Base-by-base conservation (phyloP, 2,797 vertebrate genomes). In the Molossus alvarezi region DNA sequence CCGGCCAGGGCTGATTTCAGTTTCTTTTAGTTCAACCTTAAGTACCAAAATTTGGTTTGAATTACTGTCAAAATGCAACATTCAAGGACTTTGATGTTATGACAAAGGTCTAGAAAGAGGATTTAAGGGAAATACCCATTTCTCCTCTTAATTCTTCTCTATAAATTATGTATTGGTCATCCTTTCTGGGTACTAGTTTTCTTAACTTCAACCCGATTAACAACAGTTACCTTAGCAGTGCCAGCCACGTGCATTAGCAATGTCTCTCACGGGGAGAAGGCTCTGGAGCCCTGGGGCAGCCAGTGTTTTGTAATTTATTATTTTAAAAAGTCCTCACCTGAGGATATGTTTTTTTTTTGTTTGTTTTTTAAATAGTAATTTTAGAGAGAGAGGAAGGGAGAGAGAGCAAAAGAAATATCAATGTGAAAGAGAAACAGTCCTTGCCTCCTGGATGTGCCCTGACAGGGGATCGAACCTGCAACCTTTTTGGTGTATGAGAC, bases 21-120 rank as follows among this genome's bases (percentile, higher is more conserved):
- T 92, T 75, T 82, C n/a, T 88, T 90, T 27, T 29, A 57, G 6
- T 81, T 95, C n/a, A 75, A 23, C 23, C 23, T 53, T 94, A 72
- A 80, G 29, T 95, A 41, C 77, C 75, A 86, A 65, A 82, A 86
- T 73, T 33, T 37, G 20, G 41, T 85, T 77, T 79, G 57, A 73
- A 83, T 97, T 64, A 67, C 23, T 93, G 13, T 88, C 10, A 72
- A 96, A 64, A 57, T 85, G 37, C 37, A 91, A 81, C 92, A 79
- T 60, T 85, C 29, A 51, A 83, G 8, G 33, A 72, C 73, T 88
- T 75, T 7, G 25, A 18, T 92, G 23, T 88, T 95, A 60, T 21
- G 18, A 51, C 20, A 73, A 83, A 51, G 17, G 20, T 62, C 53
- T 91, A 69, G 15, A 75, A 65, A 83, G 67, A 85, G 37, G 85